Percentiles rank a stretch among this genome's conserved stretches.
phyloP scores from a whole-genome alignment of 2,888 invertebrate species.

The Melangyna quadrimaculata region DNA sequence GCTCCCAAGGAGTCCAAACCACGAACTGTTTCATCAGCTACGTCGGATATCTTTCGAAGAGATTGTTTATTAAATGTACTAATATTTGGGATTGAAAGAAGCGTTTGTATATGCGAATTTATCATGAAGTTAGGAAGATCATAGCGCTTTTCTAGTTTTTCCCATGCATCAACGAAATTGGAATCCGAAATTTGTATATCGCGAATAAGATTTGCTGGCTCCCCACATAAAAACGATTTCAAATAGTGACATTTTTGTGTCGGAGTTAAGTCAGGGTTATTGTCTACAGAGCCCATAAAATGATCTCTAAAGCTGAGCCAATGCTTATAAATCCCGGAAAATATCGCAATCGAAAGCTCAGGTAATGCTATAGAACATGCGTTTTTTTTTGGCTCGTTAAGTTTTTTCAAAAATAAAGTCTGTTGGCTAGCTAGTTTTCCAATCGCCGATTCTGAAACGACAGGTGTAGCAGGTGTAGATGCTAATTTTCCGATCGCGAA shows the following conservation, averaged over 20 bases:
- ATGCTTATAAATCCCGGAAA: not conserved
- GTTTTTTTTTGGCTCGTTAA: not conserved
- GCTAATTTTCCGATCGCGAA: not conserved
- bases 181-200: not conserved
- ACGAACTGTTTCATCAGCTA: no score
- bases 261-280: not conserved
- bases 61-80: not conserved
- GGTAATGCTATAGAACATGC: not conserved
- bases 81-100: not conserved
- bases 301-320: no score
- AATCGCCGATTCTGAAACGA: not conserved
- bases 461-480: not conserved
- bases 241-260: conserved; percentile 1
- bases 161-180: not conserved
- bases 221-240: no score
- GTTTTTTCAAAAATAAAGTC: not conserved
- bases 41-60: conserved; percentile 32
- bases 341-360: no score
- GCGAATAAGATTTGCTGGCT: not conserved
- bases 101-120: not conserved
- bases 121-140: not conserved
- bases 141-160: not conserved
- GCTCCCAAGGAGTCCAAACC: no score
- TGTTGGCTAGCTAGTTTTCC: not conserved
- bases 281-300: not conserved